phyloP scores from a whole-genome alignment of 2,113 vertebrate species.

The Taurulus bubalis region DNA sequence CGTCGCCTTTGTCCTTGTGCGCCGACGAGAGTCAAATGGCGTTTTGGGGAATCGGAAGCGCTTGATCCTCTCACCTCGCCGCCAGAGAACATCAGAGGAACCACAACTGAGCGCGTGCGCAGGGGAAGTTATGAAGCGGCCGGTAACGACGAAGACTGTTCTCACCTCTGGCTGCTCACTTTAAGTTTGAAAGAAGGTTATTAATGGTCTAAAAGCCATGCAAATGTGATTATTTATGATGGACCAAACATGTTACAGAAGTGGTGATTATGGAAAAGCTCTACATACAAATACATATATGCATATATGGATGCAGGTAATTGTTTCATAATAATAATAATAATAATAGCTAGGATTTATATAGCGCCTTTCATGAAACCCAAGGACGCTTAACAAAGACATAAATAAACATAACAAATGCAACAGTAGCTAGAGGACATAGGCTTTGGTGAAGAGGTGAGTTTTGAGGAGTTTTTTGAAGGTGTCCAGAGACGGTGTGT shows the following conservation, averaged over 20 bases:
- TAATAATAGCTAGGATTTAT: too few relatives aligned
- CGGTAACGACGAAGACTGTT: too few relatives aligned
- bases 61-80: conserved; percentile 26
- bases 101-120: conserved; percentile 26
- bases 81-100: conserved; percentile 33
- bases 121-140: conserved; percentile 19
- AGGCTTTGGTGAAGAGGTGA: too few relatives aligned
- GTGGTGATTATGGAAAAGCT: not conserved
- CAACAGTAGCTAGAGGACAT: too few relatives aligned
- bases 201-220: not conserved
- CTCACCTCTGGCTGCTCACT: conserved; percentile 8
- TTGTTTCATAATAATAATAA: too few relatives aligned
- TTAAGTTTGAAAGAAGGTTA: not conserved
- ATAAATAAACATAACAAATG: too few relatives aligned
- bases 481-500: too few relatives aligned
- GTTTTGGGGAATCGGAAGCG: conserved; percentile 10
- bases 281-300: not conserved
- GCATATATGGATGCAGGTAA: not conserved
- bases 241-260: conserved; percentile 3
- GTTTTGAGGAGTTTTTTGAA: too few relatives aligned
- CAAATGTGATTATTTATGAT: not conserved
- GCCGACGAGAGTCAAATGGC: conserved; percentile 9
- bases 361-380: too few relatives aligned
- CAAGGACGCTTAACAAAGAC: too few relatives aligned
- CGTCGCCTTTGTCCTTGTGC: conserved; percentile 30